Evolutionary conservation across 1,140 invertebrate genomes (phyloP), one percentile per base, ranked within the genome.

Genomic region (Hylyphantes graminicola): DNA sequence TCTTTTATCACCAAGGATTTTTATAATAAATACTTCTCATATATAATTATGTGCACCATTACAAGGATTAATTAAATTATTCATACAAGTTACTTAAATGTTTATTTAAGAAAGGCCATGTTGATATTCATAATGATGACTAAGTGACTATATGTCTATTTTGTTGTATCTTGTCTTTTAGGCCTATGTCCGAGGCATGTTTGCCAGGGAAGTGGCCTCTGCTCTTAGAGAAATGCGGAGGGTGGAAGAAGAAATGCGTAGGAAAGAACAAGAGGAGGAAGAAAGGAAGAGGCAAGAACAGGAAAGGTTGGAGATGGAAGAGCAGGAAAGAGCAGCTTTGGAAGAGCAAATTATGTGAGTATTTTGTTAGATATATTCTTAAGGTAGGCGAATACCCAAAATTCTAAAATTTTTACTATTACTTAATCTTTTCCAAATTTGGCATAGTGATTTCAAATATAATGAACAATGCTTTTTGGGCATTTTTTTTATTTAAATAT

Each of bases 171-270:
- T n/a, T 8, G 67, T 59, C 53, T 73, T 73, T 68, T 70, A 87
- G 85, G 85, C 94, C 95, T 90, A 90, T 97, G 67, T 88, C 2
- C 91, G 97, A 55, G 96, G 96, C 63, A 95, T 96, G 87, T 97
- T 97, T 90, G 96, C 96, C 0, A 90, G 96, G 68, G 88, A 91
- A 89, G 94, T 94, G 11, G 96, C 96, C 0, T 90, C 93, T 8
- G 95, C 96, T 3, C 89, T 98, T 65, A 90, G 95, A 1, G 95
- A 97, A 91, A 96, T 97, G 94, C 92, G 94, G 87, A 91, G 94
- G n/a, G 94, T 97, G 50, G 96, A 98, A 89, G 95, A 97, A 88
- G 96, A 97, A 91, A 95, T 96, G 92, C 92, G 93, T 81, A 93
- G 94, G 87, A 91, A 95, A 76, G 94, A 96, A 87, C 92, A 93